Evolutionary conservation across 2,797 vertebrate genomes (phyloP).

Genomic region (Gobio occitaniae): DNA sequence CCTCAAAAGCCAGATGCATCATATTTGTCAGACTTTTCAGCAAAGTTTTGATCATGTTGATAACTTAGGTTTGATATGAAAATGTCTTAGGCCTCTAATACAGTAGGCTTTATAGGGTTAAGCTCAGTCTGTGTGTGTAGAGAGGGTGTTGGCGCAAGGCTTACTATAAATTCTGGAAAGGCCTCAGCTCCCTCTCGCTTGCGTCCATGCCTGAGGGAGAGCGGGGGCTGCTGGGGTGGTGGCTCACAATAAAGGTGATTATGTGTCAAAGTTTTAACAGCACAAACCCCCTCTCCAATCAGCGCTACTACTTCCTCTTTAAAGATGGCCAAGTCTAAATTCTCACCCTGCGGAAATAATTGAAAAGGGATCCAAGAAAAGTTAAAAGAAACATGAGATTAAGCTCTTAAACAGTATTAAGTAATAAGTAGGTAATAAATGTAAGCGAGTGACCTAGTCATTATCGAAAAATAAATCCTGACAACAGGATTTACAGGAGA

Average conservation of each 20-base stretch:
- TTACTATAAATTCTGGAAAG: constrained; percentile 93
- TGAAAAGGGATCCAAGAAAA: not conserved
- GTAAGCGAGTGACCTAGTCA: not conserved
- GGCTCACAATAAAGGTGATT: constrained; percentile 97
- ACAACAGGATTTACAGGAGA: not conserved
- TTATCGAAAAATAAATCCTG: not conserved
- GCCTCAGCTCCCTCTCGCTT: constrained; percentile 86
- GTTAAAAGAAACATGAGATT: not conserved
- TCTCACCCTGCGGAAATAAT: constrained; percentile 86
- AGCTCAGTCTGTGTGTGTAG: not conserved
- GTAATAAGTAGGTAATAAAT: not conserved
- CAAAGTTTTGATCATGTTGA: not conserved
- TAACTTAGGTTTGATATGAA: too few species aligned
- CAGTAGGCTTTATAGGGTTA: not conserved
- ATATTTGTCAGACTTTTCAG: not conserved
- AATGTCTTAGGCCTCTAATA: too few species aligned
- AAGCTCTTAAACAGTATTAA: not conserved
- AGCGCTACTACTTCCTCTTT: constrained; percentile 96
- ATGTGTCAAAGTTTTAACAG: constrained; percentile 92
- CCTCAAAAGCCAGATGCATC: not conserved
- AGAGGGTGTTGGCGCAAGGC: constrained; percentile 50
- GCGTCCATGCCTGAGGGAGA: constrained; percentile 74
- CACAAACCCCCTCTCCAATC: constrained; percentile 90
- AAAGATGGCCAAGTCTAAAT: constrained; percentile 92
- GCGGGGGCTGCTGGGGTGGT: constrained; percentile 86